These are phyloP conservation scores for Campylomormyrus numenius DNA, from an alignment of 2,113 vertebrate genomes.

Conservation along the genomic window DNA sequence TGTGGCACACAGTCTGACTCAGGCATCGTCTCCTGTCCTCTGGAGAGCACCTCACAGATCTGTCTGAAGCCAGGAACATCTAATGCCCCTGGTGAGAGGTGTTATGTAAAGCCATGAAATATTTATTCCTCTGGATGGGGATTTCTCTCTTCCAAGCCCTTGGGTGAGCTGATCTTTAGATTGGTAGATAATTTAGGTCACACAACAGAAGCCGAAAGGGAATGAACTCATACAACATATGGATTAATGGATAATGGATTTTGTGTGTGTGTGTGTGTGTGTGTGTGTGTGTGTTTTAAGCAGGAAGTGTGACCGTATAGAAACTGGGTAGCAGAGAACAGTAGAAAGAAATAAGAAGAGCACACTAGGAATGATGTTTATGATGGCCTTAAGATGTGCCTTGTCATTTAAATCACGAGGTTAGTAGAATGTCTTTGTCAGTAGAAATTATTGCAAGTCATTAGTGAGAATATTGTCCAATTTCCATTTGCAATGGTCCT, in stretches of 20 bases:
- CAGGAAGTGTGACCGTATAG: neutral
- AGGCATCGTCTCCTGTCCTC: slow-evolving; percentile 21
- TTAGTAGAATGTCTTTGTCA: neutral
- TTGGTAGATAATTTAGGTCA: slow-evolving; percentile 31
- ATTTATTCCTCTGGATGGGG: slow-evolving; percentile 32
- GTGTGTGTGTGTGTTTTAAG: no score
- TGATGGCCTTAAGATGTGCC: neutral
- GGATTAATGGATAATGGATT: slow-evolving; percentile 16
- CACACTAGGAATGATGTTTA: neutral
- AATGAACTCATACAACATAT: neutral
- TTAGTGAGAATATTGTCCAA: neutral
- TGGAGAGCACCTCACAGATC: slow-evolving; percentile 24
- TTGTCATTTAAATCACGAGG: neutral
- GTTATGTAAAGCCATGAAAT: slow-evolving; percentile 43
- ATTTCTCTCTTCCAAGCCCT: slow-evolving; percentile 26
- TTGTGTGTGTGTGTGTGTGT: no score
- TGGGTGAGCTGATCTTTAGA: slow-evolving; percentile 16
- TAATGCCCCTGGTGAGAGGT: slow-evolving; percentile 25
- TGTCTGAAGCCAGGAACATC: slow-evolving; percentile 31
- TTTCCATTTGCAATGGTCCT: neutral
- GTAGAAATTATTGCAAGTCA: neutral
- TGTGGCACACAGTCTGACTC: slow-evolving; percentile 34
- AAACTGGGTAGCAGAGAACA: neutral
- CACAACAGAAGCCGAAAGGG: neutral
- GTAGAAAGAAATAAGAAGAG: neutral